Evolutionary conservation across 1,140 invertebrate species (phyloP).

Genomic region (Chlorops oryzae): DNA sequence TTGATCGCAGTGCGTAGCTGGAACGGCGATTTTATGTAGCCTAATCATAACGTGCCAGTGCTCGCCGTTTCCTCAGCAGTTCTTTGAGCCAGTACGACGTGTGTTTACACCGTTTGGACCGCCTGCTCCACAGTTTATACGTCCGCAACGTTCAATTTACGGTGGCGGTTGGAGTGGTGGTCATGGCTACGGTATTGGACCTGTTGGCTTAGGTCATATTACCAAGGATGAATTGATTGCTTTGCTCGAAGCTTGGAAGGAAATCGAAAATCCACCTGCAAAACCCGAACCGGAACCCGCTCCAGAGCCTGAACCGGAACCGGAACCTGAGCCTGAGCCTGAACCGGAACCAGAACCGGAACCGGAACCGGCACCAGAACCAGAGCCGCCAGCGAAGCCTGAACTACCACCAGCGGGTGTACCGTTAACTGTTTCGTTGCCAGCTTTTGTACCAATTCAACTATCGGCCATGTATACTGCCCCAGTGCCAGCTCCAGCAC

Average conservation of each 20-base stretch:
- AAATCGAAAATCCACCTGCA: slow-evolving; percentile 20
- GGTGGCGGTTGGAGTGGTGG: slow-evolving; percentile 17
- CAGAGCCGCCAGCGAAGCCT: slow-evolving; percentile 17
- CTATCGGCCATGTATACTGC: slow-evolving; percentile 40
- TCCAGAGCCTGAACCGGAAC: slow-evolving; percentile 24
- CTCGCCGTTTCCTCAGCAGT: no score
- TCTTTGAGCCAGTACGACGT: no score
- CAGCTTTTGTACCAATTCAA: slow-evolving; percentile 43
- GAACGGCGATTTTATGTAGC: no score
- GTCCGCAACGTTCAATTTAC: slow-evolving; percentile 20
- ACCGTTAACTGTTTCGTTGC: slow-evolving; percentile 37
- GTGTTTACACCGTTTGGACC: not conserved
- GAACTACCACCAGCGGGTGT: slow-evolving; percentile 32
- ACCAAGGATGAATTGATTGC: slow-evolving; percentile 36
- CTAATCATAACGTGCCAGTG: no score
- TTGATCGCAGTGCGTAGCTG: no score
- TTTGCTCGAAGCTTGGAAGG: slow-evolving; percentile 34
- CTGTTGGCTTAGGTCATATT: slow-evolving; percentile 24
- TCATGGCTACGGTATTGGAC: slow-evolving; percentile 18
- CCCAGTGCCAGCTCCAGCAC: slow-evolving; percentile 20
- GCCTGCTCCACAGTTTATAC: slow-evolving; percentile 2
- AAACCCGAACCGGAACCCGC: slow-evolving; percentile 27
- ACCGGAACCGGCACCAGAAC: slow-evolving; percentile 31
- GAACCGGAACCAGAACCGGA: slow-evolving; percentile 36
- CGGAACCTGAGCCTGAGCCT: slow-evolving; percentile 27